phyloP scores from a whole-genome alignment of 1,140 invertebrate genomes.

The Batillaria attramentaria region DNA sequence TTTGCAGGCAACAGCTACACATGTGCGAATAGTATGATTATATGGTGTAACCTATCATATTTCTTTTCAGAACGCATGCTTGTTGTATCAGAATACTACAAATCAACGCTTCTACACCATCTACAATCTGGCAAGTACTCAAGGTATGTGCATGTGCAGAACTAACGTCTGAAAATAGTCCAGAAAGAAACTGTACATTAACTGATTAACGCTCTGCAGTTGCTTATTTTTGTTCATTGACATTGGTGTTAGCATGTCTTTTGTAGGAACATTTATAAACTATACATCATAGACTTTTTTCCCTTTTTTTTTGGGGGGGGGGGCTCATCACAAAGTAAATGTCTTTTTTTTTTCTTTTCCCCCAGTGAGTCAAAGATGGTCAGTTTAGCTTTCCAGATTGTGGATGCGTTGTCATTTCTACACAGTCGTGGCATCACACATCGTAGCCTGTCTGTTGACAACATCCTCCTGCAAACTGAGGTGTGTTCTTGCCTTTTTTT shows the following conservation, averaged over 20 bases:
- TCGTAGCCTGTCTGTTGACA: slow-evolving; percentile 86
- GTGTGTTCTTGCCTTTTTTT: slow-evolving; percentile 59
- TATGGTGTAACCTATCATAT: background rate
- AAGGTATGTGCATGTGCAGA: background rate
- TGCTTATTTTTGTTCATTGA: too few relatives aligned
- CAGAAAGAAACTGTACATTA: background rate
- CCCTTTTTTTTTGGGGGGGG: too few relatives aligned
- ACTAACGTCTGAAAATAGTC: background rate
- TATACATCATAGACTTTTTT: slow-evolving; percentile 1
- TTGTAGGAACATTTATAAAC: too few relatives aligned
- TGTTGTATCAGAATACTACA: slow-evolving; percentile 89
- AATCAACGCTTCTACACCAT: slow-evolving; percentile 74
- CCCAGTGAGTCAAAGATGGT: slow-evolving; percentile 74
- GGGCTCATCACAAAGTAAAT: too few relatives aligned
- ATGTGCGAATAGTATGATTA: too few relatives aligned
- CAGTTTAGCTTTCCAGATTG: slow-evolving; percentile 80
- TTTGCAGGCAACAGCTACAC: too few relatives aligned
- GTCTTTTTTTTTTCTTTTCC: slow-evolving; percentile 34
- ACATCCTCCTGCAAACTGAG: slow-evolving; percentile 84
- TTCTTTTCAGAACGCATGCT: slow-evolving; percentile 85
- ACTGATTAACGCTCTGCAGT: too few relatives aligned
- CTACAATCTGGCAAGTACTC: slow-evolving; percentile 15
- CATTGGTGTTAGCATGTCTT: too few relatives aligned
- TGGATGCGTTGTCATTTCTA: slow-evolving; percentile 83
- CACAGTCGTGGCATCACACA: slow-evolving; percentile 84